phyloP scores from a whole-genome alignment of 1,140 invertebrate genomes.

The Olivierus martensii region DNA sequence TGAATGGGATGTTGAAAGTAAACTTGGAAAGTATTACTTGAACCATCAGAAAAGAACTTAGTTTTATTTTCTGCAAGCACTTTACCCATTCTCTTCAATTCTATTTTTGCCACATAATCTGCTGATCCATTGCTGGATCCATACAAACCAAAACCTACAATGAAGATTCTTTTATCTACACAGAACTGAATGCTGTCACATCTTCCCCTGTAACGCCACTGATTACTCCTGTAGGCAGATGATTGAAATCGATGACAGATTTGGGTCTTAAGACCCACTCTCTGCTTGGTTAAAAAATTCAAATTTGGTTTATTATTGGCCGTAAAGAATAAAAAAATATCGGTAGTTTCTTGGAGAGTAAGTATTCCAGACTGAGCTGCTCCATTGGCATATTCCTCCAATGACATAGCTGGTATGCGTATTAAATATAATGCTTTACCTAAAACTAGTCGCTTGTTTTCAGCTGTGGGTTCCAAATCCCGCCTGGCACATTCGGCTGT shows the following conservation, averaged over 20 bases:
- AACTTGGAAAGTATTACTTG: slow-evolving; percentile 83
- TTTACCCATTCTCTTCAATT: slow-evolving; percentile 68
- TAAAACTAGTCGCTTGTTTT: slow-evolving; percentile 42
- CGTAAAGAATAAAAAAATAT: slow-evolving; percentile 66
- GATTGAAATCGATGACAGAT: slow-evolving; percentile 90
- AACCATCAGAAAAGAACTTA: slow-evolving; percentile 85
- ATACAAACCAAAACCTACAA: slow-evolving; percentile 81
- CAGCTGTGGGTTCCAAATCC: slow-evolving; percentile 52
- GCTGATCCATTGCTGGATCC: slow-evolving; percentile 82
- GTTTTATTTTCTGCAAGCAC: slow-evolving; percentile 76
- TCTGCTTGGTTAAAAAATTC: slow-evolving; percentile 59
- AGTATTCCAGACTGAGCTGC: slow-evolving; percentile 76
- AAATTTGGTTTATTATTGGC: slow-evolving; percentile 52
- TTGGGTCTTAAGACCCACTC: slow-evolving; percentile 76
- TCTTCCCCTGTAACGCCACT: slow-evolving; percentile 79
- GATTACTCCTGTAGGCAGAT: slow-evolving; percentile 88
- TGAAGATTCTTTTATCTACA: slow-evolving; percentile 80
- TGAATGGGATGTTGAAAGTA: slow-evolving; percentile 83
- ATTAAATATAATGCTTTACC: slow-evolving; percentile 69
- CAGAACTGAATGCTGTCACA: slow-evolving; percentile 88
- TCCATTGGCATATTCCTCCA: slow-evolving; percentile 82
- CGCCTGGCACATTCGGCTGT: slow-evolving; percentile 63
- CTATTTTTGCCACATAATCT: slow-evolving; percentile 80
- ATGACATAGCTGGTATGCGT: slow-evolving; percentile 73
- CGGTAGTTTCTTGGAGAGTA: slow-evolving; percentile 76